Conservation (phyloP, 2,797 vertebrate genomes). For the Meda fulgida region DNA sequence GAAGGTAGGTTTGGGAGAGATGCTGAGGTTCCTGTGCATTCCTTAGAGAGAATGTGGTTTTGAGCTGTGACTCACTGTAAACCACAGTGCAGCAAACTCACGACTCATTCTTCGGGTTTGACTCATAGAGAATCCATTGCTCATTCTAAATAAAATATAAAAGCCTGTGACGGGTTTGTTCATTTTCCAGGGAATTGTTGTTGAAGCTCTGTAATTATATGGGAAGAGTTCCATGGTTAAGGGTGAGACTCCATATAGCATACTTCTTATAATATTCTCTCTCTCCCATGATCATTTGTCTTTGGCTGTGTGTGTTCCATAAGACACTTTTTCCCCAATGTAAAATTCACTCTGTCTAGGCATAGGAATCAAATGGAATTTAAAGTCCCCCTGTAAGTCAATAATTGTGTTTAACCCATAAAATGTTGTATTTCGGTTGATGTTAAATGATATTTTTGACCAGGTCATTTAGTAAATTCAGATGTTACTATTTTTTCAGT, state of each 20-base stretch:
- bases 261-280: neutral
- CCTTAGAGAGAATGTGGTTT: slow-evolving; percentile 50
- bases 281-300: neutral
- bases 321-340: neutral
- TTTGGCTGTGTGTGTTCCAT: neutral
- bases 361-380: neutral
- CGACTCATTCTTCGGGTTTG: slow-evolving; percentile 26
- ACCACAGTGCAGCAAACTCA: slow-evolving; percentile 28
- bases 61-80: slow-evolving; percentile 24
- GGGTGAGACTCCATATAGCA: slow-evolving; percentile 15
- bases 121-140: slow-evolving; percentile 36
- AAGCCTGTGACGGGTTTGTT: neutral
- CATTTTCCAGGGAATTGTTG: slow-evolving; percentile 14
- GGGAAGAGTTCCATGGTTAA: slow-evolving; percentile 1
- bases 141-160: slow-evolving; percentile 41
- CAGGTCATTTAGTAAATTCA: no score
- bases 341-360: neutral
- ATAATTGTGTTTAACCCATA: no score
- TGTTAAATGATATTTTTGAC: no score
- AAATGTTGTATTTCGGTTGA: no score
- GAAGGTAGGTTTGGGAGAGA: slow-evolving; percentile 12
- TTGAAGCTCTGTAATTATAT: slow-evolving; percentile 4
- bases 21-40: slow-evolving; percentile 44
- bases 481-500: no score
- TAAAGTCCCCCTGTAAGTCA: no score